Evolutionary conservation across 2,113 vertebrate species (phyloP).

Genomic region (Triplophysa rosa): DNA sequence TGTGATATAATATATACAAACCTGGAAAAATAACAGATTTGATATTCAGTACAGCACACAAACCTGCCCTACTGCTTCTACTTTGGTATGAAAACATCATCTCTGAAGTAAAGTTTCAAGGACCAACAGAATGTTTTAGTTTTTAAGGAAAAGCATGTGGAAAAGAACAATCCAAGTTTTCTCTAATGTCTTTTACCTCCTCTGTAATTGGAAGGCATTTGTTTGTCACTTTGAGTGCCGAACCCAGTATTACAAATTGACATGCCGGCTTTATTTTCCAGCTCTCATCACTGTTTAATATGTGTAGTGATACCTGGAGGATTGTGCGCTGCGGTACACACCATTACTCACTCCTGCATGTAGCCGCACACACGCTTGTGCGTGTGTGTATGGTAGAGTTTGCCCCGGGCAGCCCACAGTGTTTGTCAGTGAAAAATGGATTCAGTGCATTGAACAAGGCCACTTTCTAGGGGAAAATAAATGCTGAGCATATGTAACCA

Average conservation of each 20-base stretch:
- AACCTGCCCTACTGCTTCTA: no score
- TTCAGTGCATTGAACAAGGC: conserved; percentile 52
- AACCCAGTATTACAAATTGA: conserved; percentile 15
- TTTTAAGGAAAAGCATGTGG: neutral
- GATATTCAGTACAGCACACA: no score
- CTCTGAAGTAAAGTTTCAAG: conserved; percentile 7
- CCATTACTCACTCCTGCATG: conserved; percentile 45
- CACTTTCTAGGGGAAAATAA: conserved; percentile 56
- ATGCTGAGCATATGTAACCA: conserved; percentile 59
- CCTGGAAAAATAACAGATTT: no score
- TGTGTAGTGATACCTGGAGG: conserved; percentile 41
- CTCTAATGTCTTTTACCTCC: neutral
- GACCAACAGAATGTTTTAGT: neutral
- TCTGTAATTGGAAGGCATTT: conserved; percentile 4
- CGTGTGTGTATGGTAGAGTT: conserved; percentile 1
- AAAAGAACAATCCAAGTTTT: neutral
- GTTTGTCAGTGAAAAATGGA: conserved; percentile 62
- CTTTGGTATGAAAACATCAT: no score
- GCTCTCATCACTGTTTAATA: conserved; percentile 28
- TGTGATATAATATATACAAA: no score
- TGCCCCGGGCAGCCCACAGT: conserved; percentile 60
- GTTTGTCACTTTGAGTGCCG: neutral
- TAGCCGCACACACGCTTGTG: neutral
- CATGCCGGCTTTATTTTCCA: conserved; percentile 12
- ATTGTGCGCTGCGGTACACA: neutral